Base-by-base conservation (phyloP, 2,888 invertebrate species). In the Drosophila buzzatii region DNA sequence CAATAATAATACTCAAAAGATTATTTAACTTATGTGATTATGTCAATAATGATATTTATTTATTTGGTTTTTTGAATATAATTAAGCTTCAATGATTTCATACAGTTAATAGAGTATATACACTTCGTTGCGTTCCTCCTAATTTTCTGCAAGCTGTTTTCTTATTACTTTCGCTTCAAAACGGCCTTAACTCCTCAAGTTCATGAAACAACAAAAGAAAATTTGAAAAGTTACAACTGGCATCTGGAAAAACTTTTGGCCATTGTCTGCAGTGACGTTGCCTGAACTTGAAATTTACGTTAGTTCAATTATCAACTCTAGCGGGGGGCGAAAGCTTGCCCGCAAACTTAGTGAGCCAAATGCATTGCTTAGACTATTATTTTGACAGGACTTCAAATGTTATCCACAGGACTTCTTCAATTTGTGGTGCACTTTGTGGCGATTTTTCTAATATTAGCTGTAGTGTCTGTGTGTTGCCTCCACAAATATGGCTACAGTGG, bases 221-320 rank as follows among this genome's bases (percentile, higher is more conserved):
- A 77, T 76, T 75, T 81, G 67, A 83, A 81, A 86, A 85, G 73
- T 86, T 84, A 66, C 74, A 60, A 65, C 67, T 77, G 65, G 58
- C 60, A 52, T 45, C 49, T 33, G 42, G 18, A 49, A 61, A 73
- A 82, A 85, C 63, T 85, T 82, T 71, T 82, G 70, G 27, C 44
- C 70, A 61, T 73, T 72, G 72, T 65, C 37, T 27, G 65, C 65
- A 47, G 61, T 64, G 74, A 66, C 62, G 74, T 65, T 52, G 79
- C 60, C 73, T 84, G 85, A 82, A 85, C 82, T 82, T 82, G 85
- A 82, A 81, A 72, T 77, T 74, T 64, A 68, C 65, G 79, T 85
- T 82, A 85, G 70, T 82, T 70, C 76, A 82, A 85, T 85, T 82
- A 79, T 70, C 58, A 79, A 67, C 71, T 74, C 73, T 45, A 23